phyloP scores from a whole-genome alignment of 2,888 invertebrate species.

The Pocota personata region DNA sequence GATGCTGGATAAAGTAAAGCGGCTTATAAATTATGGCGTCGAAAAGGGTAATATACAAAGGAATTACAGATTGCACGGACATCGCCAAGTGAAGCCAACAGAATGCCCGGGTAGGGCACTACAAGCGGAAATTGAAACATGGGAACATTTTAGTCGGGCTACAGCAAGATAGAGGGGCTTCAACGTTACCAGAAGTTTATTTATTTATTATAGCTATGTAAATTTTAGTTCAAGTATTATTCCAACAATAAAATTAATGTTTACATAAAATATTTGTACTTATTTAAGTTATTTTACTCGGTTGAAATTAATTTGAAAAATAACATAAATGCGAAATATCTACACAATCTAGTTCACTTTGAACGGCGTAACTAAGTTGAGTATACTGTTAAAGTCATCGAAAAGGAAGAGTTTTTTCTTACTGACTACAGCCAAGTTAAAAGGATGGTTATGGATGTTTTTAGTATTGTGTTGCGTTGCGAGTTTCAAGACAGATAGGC shows the following conservation, averaged over 20 bases:
- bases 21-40: conserved; percentile 85
- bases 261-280: no score
- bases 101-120: conserved; percentile 86
- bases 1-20: conserved; percentile 84
- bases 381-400: no score
- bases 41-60: conserved; percentile 84
- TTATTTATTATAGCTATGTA: background rate
- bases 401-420: no score
- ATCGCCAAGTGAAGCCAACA: conserved; percentile 84
- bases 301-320: no score
- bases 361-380: no score
- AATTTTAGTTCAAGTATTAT: background rate
- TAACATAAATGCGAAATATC: no score
- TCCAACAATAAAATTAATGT: background rate
- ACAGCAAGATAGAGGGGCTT: conserved; percentile 26
- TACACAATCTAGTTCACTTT: no score
- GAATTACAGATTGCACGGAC: conserved; percentile 85
- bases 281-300: no score
- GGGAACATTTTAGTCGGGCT: conserved; percentile 83
- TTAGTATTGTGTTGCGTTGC: no score
- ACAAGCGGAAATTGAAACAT: conserved; percentile 84
- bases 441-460: no score
- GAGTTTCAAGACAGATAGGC: no score
- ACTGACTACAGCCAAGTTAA: no score
- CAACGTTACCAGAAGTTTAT: background rate